These are phyloP conservation scores for Henricia sp. DNA, from an alignment of 53 echinoderm and acorn worm genomes.

Conservation along the genomic window DNA sequence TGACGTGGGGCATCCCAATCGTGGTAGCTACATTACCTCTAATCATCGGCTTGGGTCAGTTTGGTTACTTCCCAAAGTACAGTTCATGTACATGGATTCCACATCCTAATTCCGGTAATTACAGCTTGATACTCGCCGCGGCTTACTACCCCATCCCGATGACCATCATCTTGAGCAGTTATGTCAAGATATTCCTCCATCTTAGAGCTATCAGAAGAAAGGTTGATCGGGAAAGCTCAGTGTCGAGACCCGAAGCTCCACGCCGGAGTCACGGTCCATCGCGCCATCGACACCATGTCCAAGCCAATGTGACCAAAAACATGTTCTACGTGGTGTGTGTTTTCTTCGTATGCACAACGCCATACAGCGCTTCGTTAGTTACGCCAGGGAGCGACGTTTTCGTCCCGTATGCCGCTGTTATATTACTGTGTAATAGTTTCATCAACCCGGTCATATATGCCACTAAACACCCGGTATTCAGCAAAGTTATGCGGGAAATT, in stretches of 20 bases:
- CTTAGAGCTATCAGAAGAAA: slow-evolving; percentile 9
- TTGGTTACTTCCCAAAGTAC: slow-evolving; percentile 38
- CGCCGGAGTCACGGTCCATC: background rate
- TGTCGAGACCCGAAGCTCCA: background rate
- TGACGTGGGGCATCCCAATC: slow-evolving; percentile 37
- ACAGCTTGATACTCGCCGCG: slow-evolving; percentile 29
- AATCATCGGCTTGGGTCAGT: slow-evolving; percentile 52
- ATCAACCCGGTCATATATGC: slow-evolving; percentile 44
- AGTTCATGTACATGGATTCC: slow-evolving; percentile 58
- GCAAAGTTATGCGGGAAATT: slow-evolving; percentile 30
- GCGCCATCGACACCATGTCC: background rate
- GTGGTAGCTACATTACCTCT: slow-evolving; percentile 25
- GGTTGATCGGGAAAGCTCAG: background rate
- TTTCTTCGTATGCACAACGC: slow-evolving; percentile 49
- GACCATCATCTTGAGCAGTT: slow-evolving; percentile 29
- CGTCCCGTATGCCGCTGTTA: slow-evolving; percentile 28
- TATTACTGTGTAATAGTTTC: slow-evolving; percentile 13
- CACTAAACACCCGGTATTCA: slow-evolving; percentile 53
- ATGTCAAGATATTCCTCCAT: slow-evolving; percentile 31
- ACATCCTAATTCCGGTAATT: background rate
- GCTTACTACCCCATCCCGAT: slow-evolving; percentile 49
- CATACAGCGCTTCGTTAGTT: slow-evolving; percentile 33
- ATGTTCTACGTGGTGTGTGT: slow-evolving; percentile 57
- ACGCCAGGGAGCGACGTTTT: slow-evolving; percentile 16
- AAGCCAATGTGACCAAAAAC: slow-evolving; percentile 42